Percentiles rank a stretch among this genome's conserved stretches.
phyloP scores from a whole-genome alignment of 2,888 invertebrate genomes.

The Cantharis flavilabris region DNA sequence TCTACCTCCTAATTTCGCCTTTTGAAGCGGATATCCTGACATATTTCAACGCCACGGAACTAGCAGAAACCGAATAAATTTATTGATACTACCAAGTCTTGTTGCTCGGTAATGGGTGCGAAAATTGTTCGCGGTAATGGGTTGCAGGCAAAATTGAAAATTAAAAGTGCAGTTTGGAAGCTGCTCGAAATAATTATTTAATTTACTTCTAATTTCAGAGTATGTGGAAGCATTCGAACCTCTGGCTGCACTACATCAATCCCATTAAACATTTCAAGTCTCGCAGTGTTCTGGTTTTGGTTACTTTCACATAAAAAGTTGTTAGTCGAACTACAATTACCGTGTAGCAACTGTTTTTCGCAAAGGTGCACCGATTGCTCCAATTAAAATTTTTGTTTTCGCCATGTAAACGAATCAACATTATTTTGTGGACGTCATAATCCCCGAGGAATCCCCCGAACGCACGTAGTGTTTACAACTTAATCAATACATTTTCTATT shows the following conservation, averaged over 20 bases:
- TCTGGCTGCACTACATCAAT: neutral
- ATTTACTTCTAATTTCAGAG: neutral
- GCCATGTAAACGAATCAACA: neutral
- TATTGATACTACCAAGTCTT: constrained; percentile 17
- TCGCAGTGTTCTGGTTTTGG: no score
- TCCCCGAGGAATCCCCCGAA: neutral
- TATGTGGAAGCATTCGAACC: neutral
- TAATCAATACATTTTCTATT: neutral
- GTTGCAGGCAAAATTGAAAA: neutral
- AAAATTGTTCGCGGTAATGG: neutral
- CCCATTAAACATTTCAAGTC: neutral
- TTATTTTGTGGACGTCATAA: neutral
- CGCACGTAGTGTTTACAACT: neutral
- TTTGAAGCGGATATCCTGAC: constrained; percentile 39
- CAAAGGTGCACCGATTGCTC: neutral
- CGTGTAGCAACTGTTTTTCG: no score
- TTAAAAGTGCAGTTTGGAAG: neutral
- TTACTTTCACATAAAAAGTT: no score
- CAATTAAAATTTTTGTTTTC: neutral
- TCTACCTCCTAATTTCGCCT: constrained; percentile 44
- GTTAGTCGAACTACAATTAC: no score
- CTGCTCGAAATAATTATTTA: neutral
- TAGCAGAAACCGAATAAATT: constrained; percentile 25
- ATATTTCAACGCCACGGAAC: constrained; percentile 35
- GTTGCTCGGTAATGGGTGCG: constrained; percentile 4